Conservation (phyloP, 1,140 invertebrate species). For the Metaphire vulgaris region DNA sequence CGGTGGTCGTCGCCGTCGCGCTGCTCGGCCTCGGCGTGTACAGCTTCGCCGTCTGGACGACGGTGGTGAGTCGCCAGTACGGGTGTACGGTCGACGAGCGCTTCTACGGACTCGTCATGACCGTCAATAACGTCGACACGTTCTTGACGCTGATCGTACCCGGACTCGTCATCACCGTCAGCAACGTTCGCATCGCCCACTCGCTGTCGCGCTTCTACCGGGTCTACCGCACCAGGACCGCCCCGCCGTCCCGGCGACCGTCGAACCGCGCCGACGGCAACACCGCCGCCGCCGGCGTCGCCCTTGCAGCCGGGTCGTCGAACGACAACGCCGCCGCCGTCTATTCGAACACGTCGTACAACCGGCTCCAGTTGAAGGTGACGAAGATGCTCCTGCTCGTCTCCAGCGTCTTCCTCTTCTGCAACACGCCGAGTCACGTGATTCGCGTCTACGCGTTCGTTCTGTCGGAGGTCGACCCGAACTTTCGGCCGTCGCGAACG, state of each 20-base stretch:
- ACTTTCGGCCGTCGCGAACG: constrained; percentile 13
- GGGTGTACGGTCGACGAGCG: constrained; percentile 18
- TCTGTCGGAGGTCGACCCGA: constrained; percentile 17
- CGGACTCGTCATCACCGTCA: constrained; percentile 3
- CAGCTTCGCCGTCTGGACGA: constrained; percentile 8
- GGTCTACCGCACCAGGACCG: background rate
- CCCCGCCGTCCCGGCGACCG: background rate
- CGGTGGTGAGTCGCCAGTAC: constrained; percentile 41
- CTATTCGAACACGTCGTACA: constrained; percentile 20
- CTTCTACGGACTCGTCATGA: background rate
- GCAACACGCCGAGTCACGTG: constrained; percentile 63
- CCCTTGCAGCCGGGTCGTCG: constrained; percentile 23
- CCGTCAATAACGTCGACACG: constrained; percentile 10
- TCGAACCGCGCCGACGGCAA: background rate
- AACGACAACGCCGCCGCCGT: constrained; percentile 4
- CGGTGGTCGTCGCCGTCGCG: background rate
- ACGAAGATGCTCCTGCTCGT: constrained; percentile 75
- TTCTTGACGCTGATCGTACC: background rate
- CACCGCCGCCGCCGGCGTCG: too few species aligned
- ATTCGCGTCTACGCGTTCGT: constrained; percentile 44
- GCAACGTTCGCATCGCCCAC: constrained; percentile 14
- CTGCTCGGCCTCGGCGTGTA: background rate
- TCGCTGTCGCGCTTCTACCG: constrained; percentile 8
- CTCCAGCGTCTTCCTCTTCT: constrained; percentile 68
- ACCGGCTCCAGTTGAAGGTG: constrained; percentile 61